Evolutionary conservation across 2,888 invertebrate genomes (phyloP).

Genomic region (Athrips mouffetella): DNA sequence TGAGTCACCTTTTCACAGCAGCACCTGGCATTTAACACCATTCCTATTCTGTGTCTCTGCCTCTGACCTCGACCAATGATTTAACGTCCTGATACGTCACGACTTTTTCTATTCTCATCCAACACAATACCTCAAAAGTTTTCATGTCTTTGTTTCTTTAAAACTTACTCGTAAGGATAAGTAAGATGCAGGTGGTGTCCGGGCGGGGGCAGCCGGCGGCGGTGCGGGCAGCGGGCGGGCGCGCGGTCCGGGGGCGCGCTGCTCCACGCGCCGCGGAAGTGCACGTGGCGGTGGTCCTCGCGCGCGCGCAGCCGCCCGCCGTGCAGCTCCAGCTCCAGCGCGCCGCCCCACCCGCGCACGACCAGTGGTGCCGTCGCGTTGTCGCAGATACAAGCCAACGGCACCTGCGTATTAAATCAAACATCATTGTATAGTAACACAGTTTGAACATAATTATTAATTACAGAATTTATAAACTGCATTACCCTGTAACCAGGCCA

Average conservation of each 20-base stretch:
- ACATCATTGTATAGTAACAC: too few species aligned
- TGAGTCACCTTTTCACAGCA: too few species aligned
- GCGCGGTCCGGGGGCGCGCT: conserved; percentile 27
- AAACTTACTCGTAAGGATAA: conserved; percentile 56
- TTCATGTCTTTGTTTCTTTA: too few species aligned
- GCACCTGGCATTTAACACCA: too few species aligned
- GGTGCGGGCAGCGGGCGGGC: conserved; percentile 37
- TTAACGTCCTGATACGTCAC: too few species aligned
- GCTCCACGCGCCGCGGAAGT: conserved; percentile 83
- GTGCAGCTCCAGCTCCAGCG: conserved; percentile 86
- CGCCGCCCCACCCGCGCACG: conserved; percentile 48
- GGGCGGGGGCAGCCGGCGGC: conserved; percentile 45
- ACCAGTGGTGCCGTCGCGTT: conserved; percentile 72
- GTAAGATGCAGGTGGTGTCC: conserved; percentile 53
- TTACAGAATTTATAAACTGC: too few species aligned
- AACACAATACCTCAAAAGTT: too few species aligned
- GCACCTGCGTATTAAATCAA: conserved; percentile 57
- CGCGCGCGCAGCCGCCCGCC: conserved; percentile 85
- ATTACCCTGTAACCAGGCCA: conserved; percentile 82
- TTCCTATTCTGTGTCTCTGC: too few species aligned
- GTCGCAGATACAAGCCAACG: conserved; percentile 89
- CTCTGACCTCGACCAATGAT: too few species aligned
- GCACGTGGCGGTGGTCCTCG: conserved; percentile 89
- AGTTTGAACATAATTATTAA: too few species aligned
- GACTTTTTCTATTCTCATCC: too few species aligned